A percentile compares a stretch with the other conserved stretches of the same genome.
Conservation (phyloP, 2,888 invertebrate genomes). For the Leptinotarsa haldemani region DNA sequence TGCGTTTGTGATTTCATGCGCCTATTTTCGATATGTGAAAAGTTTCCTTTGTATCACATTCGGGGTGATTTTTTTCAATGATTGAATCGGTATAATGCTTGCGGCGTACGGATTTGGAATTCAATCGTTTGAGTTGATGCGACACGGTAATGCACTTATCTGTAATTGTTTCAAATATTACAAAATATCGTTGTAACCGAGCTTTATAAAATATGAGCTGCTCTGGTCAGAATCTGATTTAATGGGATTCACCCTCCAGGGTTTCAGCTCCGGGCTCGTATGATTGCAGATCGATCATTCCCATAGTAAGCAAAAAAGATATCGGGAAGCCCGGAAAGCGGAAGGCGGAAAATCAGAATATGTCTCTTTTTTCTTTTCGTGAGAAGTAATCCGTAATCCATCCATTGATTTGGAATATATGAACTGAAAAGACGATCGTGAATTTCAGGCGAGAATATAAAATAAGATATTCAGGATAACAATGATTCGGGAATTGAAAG, state of each 20-base stretch:
- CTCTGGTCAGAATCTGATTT: constrained; percentile 17
- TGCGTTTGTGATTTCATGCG: background rate
- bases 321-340: constrained; percentile 4
- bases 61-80: background rate
- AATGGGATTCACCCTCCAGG: constrained; percentile 6
- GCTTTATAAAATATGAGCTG: constrained; percentile 14
- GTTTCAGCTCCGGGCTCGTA: constrained; percentile 3
- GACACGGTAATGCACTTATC: constrained; percentile 13
- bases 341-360: constrained; percentile 18
- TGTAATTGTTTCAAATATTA: constrained; percentile 13
- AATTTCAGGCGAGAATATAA: background rate
- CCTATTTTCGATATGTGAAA: constrained; percentile 9
- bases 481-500: too few relatives aligned
- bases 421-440: constrained; percentile 9
- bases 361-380: background rate
- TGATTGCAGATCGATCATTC: constrained; percentile 17
- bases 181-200: constrained; percentile 9
- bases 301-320: constrained; percentile 16
- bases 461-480: background rate
- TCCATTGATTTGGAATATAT: constrained; percentile 14
- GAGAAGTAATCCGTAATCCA: constrained; percentile 11
- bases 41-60: constrained; percentile 4
- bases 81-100: constrained; percentile 16
- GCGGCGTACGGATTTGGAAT: constrained; percentile 12
- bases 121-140: constrained; percentile 4